These are phyloP conservation scores for Pogonus chalceus DNA, from an alignment of 1,140 invertebrate species.

Conservation along the genomic window DNA sequence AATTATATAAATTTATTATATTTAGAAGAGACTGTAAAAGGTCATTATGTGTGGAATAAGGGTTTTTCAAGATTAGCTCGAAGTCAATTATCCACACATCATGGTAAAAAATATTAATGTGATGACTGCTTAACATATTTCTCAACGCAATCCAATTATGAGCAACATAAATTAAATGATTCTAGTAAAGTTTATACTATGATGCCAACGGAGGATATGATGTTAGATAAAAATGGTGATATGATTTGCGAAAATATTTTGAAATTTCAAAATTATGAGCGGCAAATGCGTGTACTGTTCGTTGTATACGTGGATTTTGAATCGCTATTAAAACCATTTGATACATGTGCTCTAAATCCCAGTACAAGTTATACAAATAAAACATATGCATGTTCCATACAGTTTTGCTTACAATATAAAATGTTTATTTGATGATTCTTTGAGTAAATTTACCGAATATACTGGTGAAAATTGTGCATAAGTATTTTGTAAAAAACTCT, in stretches of 20 bases:
- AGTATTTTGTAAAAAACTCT: slow-evolving; percentile 25
- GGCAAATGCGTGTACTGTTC: slow-evolving; percentile 25
- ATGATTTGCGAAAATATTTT: slow-evolving; percentile 21
- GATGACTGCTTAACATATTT: slow-evolving; percentile 31
- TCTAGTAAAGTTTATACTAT: slow-evolving; percentile 22
- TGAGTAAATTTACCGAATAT: slow-evolving; percentile 26
- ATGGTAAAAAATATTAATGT: slow-evolving; percentile 24
- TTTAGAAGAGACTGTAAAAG: slow-evolving; percentile 15
- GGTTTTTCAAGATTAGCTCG: slow-evolving; percentile 26
- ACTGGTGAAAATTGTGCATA: slow-evolving; percentile 24
- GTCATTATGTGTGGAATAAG: slow-evolving; percentile 30
- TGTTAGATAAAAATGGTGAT: too few species aligned
- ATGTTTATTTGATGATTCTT: slow-evolving; percentile 30
- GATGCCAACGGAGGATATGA: slow-evolving; percentile 17
- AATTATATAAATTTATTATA: slow-evolving; percentile 27
- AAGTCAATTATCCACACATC: slow-evolving; percentile 21
- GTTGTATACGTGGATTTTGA: slow-evolving; percentile 31
- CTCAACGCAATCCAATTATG: slow-evolving; percentile 16
- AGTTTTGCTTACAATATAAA: slow-evolving; percentile 33
- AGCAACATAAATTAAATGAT: slow-evolving; percentile 22
- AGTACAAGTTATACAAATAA: slow-evolving; percentile 16
- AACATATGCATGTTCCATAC: slow-evolving; percentile 29
- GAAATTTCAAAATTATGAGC: slow-evolving; percentile 26
- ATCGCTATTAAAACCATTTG: slow-evolving; percentile 24
- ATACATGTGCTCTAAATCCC: slow-evolving; percentile 19